Evolutionary conservation across 2,797 vertebrate species (phyloP).

Genomic region (Pampus argenteus): DNA sequence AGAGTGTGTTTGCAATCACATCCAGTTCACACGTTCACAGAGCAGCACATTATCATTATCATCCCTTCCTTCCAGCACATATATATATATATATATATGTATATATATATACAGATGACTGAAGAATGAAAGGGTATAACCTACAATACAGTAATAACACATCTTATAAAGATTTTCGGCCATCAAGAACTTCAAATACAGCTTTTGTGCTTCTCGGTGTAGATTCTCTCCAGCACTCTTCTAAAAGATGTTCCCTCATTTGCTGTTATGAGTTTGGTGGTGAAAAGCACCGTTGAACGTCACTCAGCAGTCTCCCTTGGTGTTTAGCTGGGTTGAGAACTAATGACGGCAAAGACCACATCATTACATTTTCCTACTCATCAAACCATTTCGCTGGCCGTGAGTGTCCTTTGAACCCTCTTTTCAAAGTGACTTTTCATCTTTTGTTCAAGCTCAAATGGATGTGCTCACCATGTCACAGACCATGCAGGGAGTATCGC

Average conservation of each 20-base stretch:
- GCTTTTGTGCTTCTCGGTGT: neutral
- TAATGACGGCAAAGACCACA: neutral
- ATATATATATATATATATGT: neutral
- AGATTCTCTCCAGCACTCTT: neutral
- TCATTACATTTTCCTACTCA: neutral
- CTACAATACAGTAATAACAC: neutral
- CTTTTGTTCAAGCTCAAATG: neutral
- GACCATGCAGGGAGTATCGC: neutral
- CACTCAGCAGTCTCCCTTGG: neutral
- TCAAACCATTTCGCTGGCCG: neutral
- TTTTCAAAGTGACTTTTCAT: neutral
- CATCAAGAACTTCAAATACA: neutral
- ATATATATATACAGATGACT: neutral
- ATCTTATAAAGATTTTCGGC: neutral
- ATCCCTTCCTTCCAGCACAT: neutral
- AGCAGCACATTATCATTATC: constrained; percentile 5
- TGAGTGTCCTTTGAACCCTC: neutral
- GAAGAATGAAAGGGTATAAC: neutral
- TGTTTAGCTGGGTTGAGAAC: neutral
- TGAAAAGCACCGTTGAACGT: neutral
- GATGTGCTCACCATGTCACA: neutral
- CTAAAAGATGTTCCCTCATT: neutral
- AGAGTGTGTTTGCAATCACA: neutral
- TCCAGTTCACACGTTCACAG: neutral
- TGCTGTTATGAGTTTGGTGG: no score